Evolutionary conservation across 2,888 invertebrate species (phyloP), one percentile per base, ranked within the genome.

Genomic region (Drosophila algonquin): DNA sequence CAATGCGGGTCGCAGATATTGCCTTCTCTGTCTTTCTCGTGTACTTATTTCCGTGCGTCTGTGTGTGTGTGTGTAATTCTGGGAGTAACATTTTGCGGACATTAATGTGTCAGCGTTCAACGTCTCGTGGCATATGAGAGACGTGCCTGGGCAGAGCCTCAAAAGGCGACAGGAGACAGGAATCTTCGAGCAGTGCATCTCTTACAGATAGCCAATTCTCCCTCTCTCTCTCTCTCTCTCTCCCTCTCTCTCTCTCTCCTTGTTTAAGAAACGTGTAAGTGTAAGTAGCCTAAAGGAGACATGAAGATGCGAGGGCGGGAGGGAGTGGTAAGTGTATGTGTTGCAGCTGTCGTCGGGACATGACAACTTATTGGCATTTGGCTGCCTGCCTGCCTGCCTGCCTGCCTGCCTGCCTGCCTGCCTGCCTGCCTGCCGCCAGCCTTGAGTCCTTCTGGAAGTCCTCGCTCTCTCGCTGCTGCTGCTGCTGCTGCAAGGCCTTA

Each of bases 341-440:
- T 65, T 61, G 79, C 79, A 56, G 58, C 65, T 67, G 65, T 64
- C 51, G 65, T 68, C 65, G 65, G 27, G 35, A 79, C 63, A 63
- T 77, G 80, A 77, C 81, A 81, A 74, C 73, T 77, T 81, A 77
- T 79, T 81, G 79, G 72, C 75, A 69, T 73, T 69, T 67, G 54
- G 59, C 69, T 69, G 68, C 45, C 67, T 53, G 52, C 21, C 48
- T 57, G 18, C 53, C 47, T 53, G 55, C 27, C 60, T 50, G 59
- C 60, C 55, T 53, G 24, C 60, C 55, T 53, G 24, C 60, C 69
- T 69, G 68, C 45, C 67, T 53, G 52, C 21, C 48, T 57, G 18
- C 53, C 47, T 53, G 55, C 27, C 60, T 50, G 59, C 60, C 55
- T 53, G 24, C 60, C n/a, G n/a, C n/a, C n/a, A 52, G 59, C 58